A percentile compares a stretch with the other conserved stretches of the same genome.
These are phyloP conservation scores for Rhabdomys dilectus DNA, from an alignment of 2,113 vertebrate species.

Conservation along the genomic window DNA sequence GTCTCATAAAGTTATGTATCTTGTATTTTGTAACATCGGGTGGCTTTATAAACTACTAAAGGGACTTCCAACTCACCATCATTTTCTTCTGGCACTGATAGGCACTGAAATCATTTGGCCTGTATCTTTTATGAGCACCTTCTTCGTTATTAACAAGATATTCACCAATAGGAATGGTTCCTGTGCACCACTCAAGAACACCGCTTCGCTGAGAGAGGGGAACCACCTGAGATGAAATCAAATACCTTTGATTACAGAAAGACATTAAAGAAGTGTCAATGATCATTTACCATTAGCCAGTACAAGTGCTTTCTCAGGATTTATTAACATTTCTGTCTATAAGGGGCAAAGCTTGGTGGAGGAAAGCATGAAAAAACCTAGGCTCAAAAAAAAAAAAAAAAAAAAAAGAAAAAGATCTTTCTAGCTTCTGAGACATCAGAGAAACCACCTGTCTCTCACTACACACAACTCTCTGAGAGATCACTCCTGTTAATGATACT, in stretches of 20 bases:
- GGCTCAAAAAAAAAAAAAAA: neutral
- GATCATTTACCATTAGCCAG: neutral
- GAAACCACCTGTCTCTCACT: neutral
- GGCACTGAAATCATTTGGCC: constrained; percentile 90
- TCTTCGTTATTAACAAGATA: constrained; percentile 91
- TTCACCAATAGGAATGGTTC: constrained; percentile 95
- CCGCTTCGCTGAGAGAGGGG: constrained; percentile 97
- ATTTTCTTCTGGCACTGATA: constrained; percentile 91
- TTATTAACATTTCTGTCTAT: neutral
- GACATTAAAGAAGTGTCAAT: neutral
- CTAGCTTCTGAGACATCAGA: neutral
- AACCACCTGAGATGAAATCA: constrained; percentile 91
- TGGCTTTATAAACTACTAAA: neutral
- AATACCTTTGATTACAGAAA: neutral
- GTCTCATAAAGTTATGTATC: neutral
- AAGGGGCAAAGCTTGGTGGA: neutral
- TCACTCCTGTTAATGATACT: neutral
- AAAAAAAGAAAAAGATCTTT: neutral
- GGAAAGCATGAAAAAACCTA: neutral
- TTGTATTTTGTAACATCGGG: neutral
- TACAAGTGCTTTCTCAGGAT: constrained; percentile 2
- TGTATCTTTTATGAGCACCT: constrained; percentile 95
- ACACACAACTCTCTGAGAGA: neutral
- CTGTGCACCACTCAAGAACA: constrained; percentile 97
- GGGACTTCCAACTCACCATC: constrained; percentile 87